Base-by-base conservation (phyloP, 1,140 invertebrate genomes). In the Oryzaephilus surinamensis region DNA sequence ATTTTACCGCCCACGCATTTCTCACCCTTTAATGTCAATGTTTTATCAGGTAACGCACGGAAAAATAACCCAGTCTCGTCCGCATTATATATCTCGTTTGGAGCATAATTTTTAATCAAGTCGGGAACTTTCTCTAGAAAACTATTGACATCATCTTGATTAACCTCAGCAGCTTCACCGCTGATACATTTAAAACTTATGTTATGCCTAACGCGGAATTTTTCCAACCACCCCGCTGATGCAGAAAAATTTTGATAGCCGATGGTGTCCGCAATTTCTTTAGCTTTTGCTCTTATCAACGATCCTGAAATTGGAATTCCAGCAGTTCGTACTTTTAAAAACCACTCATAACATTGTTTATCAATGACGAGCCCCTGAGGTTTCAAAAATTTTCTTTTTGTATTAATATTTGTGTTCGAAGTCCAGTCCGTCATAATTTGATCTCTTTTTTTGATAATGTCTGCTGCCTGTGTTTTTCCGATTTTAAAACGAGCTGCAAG, bases 1-100 rank as follows among this genome's bases (percentile, higher is more conserved):
- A 55, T 24, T 55, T 70, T 65, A 14, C 59, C 57, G 21, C 57
- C 48, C 14, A 43, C 21, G 46, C 46, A 51, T 27, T 39, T 46
- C 13, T 50, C 40, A 18, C 45, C 17, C 32, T 43, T 43, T n/a
- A 46, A 38, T 32, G 36, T 23, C 11, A 44, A 23, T 16, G 41
- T 43, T 36, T 47, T 47, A 26, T 39, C 13, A 8, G 41, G 45
- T 23, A 44, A 30, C 4, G 40, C 35, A 17, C 32, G 13, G 23
- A 40, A 43, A 32, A 34, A 46, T 17, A 47, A 18, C 8, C 36
- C 31, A 6, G 32, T 39, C 32, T 47, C 41, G 18, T 47, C 36
- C 3, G 41, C 34, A 24, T 28, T 38, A 14, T 32, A 38, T 13
- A 42, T 38, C 12, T 43, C 23, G 23, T 29, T 30, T 14, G 32